Evolutionary conservation across 2,113 vertebrate genomes (phyloP).

Genomic region (Delphinus delphis): DNA sequence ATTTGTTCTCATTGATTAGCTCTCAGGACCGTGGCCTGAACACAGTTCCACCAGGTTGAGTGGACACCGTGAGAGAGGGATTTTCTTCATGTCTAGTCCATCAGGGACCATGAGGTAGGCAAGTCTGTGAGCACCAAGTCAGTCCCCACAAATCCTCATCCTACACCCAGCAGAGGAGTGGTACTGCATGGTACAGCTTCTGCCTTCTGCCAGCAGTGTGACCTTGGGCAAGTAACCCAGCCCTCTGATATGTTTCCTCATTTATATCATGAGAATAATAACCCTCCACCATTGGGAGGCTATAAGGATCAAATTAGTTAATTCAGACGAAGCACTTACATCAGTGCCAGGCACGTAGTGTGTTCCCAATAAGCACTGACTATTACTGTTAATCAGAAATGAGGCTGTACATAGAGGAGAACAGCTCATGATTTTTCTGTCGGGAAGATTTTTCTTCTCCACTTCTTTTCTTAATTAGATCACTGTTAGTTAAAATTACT

Average conservation of each 20-base stretch:
- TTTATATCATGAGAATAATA: not conserved
- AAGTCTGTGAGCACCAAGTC: not conserved
- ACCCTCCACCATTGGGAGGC: not conserved
- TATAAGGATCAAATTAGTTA: not conserved
- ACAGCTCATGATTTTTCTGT: not conserved
- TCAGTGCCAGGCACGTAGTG: rapidly evolving
- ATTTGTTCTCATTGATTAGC: not conserved
- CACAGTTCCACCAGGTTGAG: not conserved
- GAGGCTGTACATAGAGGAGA: not conserved
- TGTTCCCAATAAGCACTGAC: not conserved
- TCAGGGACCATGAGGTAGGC: not conserved
- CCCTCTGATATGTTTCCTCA: not conserved
- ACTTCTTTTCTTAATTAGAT: not conserved
- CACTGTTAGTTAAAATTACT: constrained; percentile 25
- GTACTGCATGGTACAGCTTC: not conserved
- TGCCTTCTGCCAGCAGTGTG: not conserved
- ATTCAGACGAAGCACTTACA: not conserved
- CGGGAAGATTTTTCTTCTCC: not conserved
- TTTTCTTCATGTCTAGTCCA: not conserved
- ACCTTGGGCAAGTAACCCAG: not conserved
- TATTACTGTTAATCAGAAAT: not conserved
- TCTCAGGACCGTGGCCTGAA: not conserved
- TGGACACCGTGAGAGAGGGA: not conserved
- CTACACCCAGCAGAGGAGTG: not conserved
- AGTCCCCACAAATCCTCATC: not conserved